A percentile compares a stretch with the other conserved stretches of the same genome.
Evolutionary conservation across 2,888 invertebrate species (phyloP).

Genomic region (Steinernema hermaphroditum): DNA sequence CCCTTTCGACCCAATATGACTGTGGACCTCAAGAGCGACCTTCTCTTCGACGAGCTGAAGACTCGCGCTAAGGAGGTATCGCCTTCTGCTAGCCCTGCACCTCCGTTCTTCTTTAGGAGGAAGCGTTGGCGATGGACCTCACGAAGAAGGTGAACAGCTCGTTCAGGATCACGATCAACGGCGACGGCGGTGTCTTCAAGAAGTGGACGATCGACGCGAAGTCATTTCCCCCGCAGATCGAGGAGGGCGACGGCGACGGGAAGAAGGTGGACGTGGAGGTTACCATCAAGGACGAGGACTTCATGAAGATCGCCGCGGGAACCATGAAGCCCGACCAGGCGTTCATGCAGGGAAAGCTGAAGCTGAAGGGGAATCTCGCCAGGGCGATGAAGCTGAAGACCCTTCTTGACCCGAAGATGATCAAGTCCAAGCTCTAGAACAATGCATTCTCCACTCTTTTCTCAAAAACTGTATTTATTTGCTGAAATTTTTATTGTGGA

Average conservation of each 20-base stretch:
- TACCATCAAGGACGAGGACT: slow-evolving; percentile 83
- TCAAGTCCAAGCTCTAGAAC: slow-evolving; percentile 65
- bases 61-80: slow-evolving; percentile 56
- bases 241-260: slow-evolving; percentile 33
- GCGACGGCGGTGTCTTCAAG: slow-evolving; percentile 76
- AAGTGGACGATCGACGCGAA: slow-evolving; percentile 91
- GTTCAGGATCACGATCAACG: slow-evolving; percentile 84
- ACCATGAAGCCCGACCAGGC: slow-evolving; percentile 85
- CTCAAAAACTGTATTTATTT: too few species aligned
- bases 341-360: slow-evolving; percentile 80
- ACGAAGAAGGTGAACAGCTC: slow-evolving; percentile 78
- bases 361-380: slow-evolving; percentile 94
- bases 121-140: slow-evolving; percentile 72
- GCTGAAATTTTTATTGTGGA: too few species aligned
- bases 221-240: slow-evolving; percentile 67
- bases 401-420: slow-evolving; percentile 69
- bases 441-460: too few species aligned
- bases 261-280: slow-evolving; percentile 70
- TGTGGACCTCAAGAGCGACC: slow-evolving; percentile 83
- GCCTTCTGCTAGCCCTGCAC: too few species aligned
- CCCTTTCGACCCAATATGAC: too few species aligned
- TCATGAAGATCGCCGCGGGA: slow-evolving; percentile 83
- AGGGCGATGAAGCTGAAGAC: slow-evolving; percentile 90
- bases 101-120: too few species aligned
- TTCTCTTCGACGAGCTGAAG: slow-evolving; percentile 80